Conservation (phyloP, 2,888 invertebrate species). For the Merodon equestris region DNA sequence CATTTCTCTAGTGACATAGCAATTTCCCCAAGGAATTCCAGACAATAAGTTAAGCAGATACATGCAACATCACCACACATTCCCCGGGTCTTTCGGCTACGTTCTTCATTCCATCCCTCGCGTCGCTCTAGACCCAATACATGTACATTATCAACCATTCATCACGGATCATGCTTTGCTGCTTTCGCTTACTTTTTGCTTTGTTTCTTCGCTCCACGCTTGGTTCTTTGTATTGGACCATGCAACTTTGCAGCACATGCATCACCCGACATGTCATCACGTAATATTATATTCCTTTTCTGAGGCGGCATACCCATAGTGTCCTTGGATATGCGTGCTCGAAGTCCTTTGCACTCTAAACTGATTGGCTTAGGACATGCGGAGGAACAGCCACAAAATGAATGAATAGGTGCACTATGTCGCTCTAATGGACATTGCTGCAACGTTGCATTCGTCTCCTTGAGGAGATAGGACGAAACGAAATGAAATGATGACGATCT, state of each 20-base stretch:
- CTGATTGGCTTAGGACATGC: conserved; percentile 55
- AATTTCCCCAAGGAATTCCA: conserved; percentile 57
- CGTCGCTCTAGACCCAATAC: conserved; percentile 22
- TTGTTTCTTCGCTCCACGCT: too few species aligned
- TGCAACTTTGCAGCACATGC: conserved; percentile 2
- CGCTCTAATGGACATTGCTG: conserved; percentile 38
- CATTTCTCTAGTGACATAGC: conserved; percentile 60
- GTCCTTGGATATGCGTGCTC: conserved; percentile 31
- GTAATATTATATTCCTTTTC: conserved; percentile 38
- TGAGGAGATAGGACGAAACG: background rate
- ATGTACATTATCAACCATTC: conserved; percentile 48
- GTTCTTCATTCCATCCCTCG: background rate
- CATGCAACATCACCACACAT: conserved; percentile 24
- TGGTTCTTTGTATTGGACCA: too few species aligned
- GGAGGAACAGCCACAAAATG: background rate
- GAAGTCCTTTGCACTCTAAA: conserved; percentile 45
- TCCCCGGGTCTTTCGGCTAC: background rate
- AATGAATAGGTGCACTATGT: conserved; percentile 36
- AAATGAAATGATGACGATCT: conserved; percentile 38
- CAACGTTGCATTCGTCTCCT: background rate
- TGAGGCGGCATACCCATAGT: background rate
- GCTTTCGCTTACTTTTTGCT: too few species aligned
- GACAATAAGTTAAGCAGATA: conserved; percentile 40
- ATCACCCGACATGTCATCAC: conserved; percentile 54
- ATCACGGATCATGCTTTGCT: conserved; percentile 30